A percentile compares a stretch with the other conserved stretches of the same genome.
Conservation (phyloP, 1,140 invertebrate genomes). For the Drosophila takahashii region DNA sequence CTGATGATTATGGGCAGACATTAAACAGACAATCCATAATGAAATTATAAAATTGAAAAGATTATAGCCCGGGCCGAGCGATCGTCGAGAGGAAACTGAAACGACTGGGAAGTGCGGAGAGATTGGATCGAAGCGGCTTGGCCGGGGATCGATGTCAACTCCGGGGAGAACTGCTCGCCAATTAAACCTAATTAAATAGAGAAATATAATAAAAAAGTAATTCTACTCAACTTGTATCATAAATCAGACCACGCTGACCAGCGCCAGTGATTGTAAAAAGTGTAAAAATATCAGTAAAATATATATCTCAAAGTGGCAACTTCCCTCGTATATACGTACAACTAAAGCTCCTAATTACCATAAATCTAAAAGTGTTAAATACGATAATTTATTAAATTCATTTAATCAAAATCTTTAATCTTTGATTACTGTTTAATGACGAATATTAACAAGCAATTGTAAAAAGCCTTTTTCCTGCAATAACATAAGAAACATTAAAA, state of each 20-base stretch:
- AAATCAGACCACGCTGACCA: constrained; percentile 40
- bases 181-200: constrained; percentile 67
- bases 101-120: constrained; percentile 26
- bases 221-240: constrained; percentile 48
- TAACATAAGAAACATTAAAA: neutral
- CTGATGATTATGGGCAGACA: constrained; percentile 76
- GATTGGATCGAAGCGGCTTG: constrained; percentile 17
- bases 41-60: constrained; percentile 76
- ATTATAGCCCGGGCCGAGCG: constrained; percentile 53
- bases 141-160: constrained; percentile 68
- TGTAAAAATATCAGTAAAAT: constrained; percentile 40
- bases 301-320: constrained; percentile 31
- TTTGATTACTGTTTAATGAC: neutral
- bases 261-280: constrained; percentile 54
- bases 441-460: constrained; percentile 8
- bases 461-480: neutral
- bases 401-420: neutral
- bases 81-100: constrained; percentile 61
- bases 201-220: constrained; percentile 48
- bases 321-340: constrained; percentile 20
- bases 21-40: constrained; percentile 79
- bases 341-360: constrained; percentile 41
- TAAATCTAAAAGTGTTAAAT: constrained; percentile 7
- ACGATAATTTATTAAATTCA: constrained; percentile 7
- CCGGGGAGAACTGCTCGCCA: constrained; percentile 53